Percentiles rank a stretch among this genome's conserved stretches.
These are phyloP conservation scores for Pheucticus melanocephalus DNA, from an alignment of 2,113 vertebrate genomes.

Conservation along the genomic window DNA sequence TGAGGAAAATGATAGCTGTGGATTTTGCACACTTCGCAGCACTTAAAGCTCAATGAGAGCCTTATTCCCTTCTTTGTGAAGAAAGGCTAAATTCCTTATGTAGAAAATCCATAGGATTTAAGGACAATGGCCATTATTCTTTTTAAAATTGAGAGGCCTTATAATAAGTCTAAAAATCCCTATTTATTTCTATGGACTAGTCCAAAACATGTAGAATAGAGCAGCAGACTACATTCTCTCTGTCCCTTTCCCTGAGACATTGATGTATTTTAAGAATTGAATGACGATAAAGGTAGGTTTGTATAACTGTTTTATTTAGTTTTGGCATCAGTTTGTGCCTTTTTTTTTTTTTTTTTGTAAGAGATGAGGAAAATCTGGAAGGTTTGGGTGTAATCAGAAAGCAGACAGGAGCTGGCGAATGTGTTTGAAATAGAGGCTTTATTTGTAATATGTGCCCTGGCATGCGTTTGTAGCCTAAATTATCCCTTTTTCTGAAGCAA, in stretches of 20 bases:
- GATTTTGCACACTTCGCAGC: not conserved
- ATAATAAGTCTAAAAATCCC: not conserved
- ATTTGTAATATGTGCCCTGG: slow-evolving; percentile 16
- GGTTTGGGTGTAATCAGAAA: slow-evolving; percentile 15
- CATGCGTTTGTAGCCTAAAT: slow-evolving; percentile 3
- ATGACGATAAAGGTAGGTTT: not conserved
- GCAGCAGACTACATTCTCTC: not conserved
- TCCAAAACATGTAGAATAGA: not conserved
- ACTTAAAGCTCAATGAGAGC: not conserved
- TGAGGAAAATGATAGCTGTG: not conserved
- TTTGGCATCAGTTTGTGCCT: not conserved
- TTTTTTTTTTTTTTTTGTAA: not conserved
- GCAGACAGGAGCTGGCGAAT: not conserved
- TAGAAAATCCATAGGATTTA: not conserved
- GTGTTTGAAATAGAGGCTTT: slow-evolving; percentile 9
- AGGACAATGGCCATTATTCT: not conserved
- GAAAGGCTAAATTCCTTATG: not conserved
- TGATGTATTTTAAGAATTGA: not conserved
- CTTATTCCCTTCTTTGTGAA: not conserved
- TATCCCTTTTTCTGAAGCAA: slow-evolving; percentile 32
- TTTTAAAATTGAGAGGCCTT: not conserved
- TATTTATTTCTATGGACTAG: not conserved
- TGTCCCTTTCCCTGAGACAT: not conserved
- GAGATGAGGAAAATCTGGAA: not conserved
- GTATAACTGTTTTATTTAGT: not conserved